Evolutionary conservation across 92 coral and sea anemone species (phyloP).

Genomic region (Epizoanthus rinbou): DNA sequence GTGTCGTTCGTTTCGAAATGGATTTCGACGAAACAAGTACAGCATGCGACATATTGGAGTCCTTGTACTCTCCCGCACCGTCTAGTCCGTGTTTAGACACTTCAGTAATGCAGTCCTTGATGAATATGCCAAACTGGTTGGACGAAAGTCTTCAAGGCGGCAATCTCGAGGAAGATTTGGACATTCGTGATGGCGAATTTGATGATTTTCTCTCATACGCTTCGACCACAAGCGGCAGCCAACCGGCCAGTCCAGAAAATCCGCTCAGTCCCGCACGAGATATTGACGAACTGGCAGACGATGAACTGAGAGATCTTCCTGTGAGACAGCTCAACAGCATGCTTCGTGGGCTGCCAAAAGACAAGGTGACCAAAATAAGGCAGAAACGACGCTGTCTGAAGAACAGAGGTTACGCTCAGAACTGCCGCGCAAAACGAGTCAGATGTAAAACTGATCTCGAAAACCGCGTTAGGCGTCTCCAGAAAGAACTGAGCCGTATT

Average conservation of each 20-base stretch:
- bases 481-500: conserved; percentile 47
- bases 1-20: background rate
- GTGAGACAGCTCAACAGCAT: conserved; percentile 58
- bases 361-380: conserved; percentile 43
- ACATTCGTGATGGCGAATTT: background rate
- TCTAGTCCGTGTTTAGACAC: background rate
- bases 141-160: background rate
- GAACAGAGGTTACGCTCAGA: conserved; percentile 71
- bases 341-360: conserved; percentile 54
- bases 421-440: conserved; percentile 63
- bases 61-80: conserved; percentile 1
- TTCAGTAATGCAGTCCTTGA: no score
- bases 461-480: conserved; percentile 32
- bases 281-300: conserved; percentile 45
- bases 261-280: background rate
- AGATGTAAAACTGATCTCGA: conserved; percentile 41
- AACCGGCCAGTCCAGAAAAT: conserved; percentile 16
- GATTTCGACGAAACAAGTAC: background rate
- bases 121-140: background rate
- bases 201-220: background rate
- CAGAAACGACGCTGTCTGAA: conserved; percentile 69
- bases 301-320: conserved; percentile 57
- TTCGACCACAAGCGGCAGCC: background rate
- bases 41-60: background rate
- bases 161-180: background rate